Evolutionary conservation across 2,797 vertebrate species (phyloP), one percentile per base, ranked within the genome.

Genomic region (Syngnathus rostellatus): DNA sequence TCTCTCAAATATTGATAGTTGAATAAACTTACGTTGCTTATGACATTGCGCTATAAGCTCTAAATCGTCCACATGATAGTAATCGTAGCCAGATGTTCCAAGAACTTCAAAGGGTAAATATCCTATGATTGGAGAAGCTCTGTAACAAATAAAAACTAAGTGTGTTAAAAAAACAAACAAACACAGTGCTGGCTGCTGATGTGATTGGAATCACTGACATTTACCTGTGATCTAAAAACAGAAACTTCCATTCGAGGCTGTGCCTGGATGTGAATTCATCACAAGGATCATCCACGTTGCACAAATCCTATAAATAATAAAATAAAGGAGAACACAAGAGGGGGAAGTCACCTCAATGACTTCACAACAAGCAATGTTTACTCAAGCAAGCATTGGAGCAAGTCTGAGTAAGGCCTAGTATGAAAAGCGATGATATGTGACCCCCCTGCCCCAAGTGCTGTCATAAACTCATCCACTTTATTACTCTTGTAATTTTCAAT

Each of bases 81-180:
- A 97, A 90, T 94, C 94, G 65, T 95, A 95, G 14, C 94, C 93
- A 43, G 92, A 96, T 0, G 93, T 94, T 69, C 94, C 93, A 71
- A 95, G 90, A 77, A 95, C 93, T 85, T 97, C 91, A 67, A 95
- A 97, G 37, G 93, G 93, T 81, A 98, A 89, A 84, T 94, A 95
- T 45, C 93, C 93, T 45, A 94, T 94, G 77, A 94, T 94, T 55
- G 94, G 92, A 12, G 93, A 92, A 68, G 93, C 93, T 83, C 93
- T 95, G 82, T 71, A 84, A 82, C 25, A 75, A 64, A 65, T 69
- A 31, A 77, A 39, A 64, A 14, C n/a, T 1, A 17, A 5, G 19
- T 10, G n/a, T 21, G 11, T 61, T 2, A 1, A 23, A 43, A 62
- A 62, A 45, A 14, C 12, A 45, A 43, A 58, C 25, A 61, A 23